Evolutionary conservation across 2,888 invertebrate genomes (phyloP).

Genomic region (Oligia fasciuncula): DNA sequence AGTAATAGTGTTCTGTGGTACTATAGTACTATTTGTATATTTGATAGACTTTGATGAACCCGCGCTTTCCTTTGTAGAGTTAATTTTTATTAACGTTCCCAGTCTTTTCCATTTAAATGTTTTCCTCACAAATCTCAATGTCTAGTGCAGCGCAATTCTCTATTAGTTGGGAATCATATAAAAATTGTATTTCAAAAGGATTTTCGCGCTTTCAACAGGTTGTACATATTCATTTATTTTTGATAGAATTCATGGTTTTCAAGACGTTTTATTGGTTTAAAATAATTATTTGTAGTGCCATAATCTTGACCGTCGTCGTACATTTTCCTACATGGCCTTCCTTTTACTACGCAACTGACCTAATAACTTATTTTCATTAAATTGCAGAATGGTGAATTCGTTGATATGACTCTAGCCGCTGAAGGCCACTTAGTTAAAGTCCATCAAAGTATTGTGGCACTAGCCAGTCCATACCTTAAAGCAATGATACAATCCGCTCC

Average conservation of each 20-base stretch:
- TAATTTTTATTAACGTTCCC: not conserved
- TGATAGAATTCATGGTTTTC: not conserved
- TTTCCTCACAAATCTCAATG: slow-evolving; percentile 47
- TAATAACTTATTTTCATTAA: not conserved
- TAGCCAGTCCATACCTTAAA: slow-evolving; percentile 84
- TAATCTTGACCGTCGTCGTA: not conserved
- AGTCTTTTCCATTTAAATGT: not conserved
- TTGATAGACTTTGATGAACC: not conserved
- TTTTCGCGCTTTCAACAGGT: slow-evolving; percentile 78
- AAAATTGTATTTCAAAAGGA: slow-evolving; percentile 72
- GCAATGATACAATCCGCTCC: slow-evolving; percentile 75
- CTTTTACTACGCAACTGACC: not conserved
- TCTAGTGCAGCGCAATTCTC: slow-evolving; percentile 48
- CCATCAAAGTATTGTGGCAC: slow-evolving; percentile 80
- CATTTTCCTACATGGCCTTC: not conserved
- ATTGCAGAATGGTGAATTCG: slow-evolving; percentile 82
- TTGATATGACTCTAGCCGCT: slow-evolving; percentile 86
- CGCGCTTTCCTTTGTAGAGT: not conserved
- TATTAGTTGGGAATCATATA: slow-evolving; percentile 71
- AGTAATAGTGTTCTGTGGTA: no score
- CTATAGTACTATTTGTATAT: no score
- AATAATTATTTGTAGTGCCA: not conserved
- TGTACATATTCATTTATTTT: not conserved
- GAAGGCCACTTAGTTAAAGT: slow-evolving; percentile 83
- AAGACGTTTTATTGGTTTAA: not conserved